Evolutionary conservation across 2,888 invertebrate genomes (phyloP), one percentile per base, ranked within the genome.

Genomic region (Epinotia demarniana): DNA sequence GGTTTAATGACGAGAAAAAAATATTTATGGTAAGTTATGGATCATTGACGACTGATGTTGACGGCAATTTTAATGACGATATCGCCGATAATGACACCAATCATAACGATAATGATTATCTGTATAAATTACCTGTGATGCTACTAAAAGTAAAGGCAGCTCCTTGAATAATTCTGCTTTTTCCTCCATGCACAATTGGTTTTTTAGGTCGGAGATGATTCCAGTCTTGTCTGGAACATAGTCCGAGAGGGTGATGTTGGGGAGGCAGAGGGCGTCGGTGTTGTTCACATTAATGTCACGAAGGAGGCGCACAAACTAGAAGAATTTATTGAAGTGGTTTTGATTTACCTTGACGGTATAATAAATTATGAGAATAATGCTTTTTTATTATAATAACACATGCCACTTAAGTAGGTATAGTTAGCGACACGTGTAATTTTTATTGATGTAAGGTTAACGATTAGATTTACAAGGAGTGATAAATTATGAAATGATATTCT

Each of bases 301-400:
- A 0, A 93, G 81, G 0, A 94, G 86, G 0, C 91, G 90, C n/a
- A 93, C 88, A 77, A 94, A 72, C 94, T 94, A 82, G 5, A 78
- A 79, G 0, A 23, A 57, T 18, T 33, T 4, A 53, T 23, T 43
- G 18, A 43, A n/a, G 16, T 5, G n/a, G 5, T 53, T 53, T 53
- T 53, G 8, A 60, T 4, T 57, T 6, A 43, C 16, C 33, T 39
- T 8, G 46, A 23, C 33, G 0, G 49, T n/a, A 60, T 13, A 3
- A 27, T 53, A n/a, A 49, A 16, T 39, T 39, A 39, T 49, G 49
- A 12, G 0, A 16, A 49, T 13, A 16, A 49, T 49, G 13, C 5
- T 16, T 53, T n/a, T 8, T n/a, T 53, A 16, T 6, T 6, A n/a
- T 53, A n/a, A 53, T 6, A 13, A n/a, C n/a, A 53, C 8, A 53